These are phyloP conservation scores for Anthopleura sola DNA, from an alignment of 64 coral and sea anemone genomes.

Conservation along the genomic window DNA sequence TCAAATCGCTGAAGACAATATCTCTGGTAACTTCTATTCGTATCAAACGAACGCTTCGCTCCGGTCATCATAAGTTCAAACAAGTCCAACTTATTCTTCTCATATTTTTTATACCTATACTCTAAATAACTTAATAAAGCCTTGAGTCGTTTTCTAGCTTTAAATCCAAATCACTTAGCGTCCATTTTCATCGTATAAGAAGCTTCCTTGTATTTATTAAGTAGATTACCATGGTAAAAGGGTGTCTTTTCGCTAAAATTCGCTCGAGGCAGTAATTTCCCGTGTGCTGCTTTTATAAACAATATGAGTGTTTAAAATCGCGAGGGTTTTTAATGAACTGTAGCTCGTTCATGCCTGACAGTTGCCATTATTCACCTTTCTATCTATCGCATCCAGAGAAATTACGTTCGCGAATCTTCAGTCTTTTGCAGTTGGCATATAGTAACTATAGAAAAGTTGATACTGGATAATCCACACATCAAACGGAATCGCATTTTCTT, in stretches of 20 bases:
- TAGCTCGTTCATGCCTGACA: not conserved
- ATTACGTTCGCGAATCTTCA: not conserved
- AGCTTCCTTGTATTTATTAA: not conserved
- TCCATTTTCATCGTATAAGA: not conserved
- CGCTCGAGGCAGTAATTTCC: not conserved
- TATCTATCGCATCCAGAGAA: not conserved
- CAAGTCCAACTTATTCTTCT: not conserved
- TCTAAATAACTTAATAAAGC: not conserved
- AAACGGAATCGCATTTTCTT: not conserved
- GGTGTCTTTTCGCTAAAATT: not conserved
- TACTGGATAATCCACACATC: no score
- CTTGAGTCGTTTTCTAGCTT: not conserved
- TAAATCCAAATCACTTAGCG: not conserved
- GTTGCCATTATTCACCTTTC: not conserved
- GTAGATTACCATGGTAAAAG: not conserved
- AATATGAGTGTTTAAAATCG: not conserved
- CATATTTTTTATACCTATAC: not conserved
- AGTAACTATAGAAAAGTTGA: no score
- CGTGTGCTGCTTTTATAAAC: not conserved
- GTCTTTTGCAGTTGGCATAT: no score
- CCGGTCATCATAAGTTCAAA: constrained; percentile 2
- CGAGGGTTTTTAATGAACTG: not conserved
- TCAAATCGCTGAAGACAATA: constrained; percentile 3
- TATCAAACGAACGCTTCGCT: constrained; percentile 3
- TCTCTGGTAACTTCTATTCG: constrained; percentile 2